Base-by-base conservation (phyloP, 2,888 invertebrate species). In the Nomada ruficornis region DNA sequence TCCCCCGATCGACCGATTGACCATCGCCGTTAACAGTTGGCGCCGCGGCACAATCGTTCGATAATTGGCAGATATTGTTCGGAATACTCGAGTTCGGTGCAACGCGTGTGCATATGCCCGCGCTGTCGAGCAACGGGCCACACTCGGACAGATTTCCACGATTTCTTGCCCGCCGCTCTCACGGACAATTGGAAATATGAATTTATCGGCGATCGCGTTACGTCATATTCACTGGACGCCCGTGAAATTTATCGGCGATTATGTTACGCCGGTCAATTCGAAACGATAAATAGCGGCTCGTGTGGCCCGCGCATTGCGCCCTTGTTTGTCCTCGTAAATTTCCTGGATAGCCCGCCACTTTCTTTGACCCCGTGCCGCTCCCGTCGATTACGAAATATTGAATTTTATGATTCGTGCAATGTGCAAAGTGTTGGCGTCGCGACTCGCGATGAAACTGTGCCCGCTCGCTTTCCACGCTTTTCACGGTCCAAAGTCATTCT, bases 51-150 rank as follows among this genome's bases (percentile, higher is more conserved):
- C 93, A 91, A 92, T 91, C 89, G 90, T 80, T 82, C 90, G 89
- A 92, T 93, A 93, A 93, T 93, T 93, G 93, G 91, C 65, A 55
- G 84, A 91, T 90, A 93, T 93, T 93, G 93, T 93, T 91, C 89
- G 83, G 88, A 86, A 89, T 89, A 86, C 84, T 84, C 20, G 64
- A 75, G 64, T 55, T 36, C 64, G 62, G 13, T 26, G 59, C 50
- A 23, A 5, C 60, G 60, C 64, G 50, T 44, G 67, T 63, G 64
- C 78, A 79, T 83, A 73, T 79, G 71, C 75, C 52, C 20, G 55
- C 20, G 20, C 29, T 54, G 18, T 5, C 59, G 44, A n/a, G 11
- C n/a, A 15, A 47, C 47, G 15, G 47, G 47, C 47, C 47, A 15
- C 44, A 44, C 47, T 47, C 47, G 15, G 18, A 18, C 29, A 29